Conservation (phyloP, 2,888 invertebrate genomes). For the Amphimallon solstitiale region DNA sequence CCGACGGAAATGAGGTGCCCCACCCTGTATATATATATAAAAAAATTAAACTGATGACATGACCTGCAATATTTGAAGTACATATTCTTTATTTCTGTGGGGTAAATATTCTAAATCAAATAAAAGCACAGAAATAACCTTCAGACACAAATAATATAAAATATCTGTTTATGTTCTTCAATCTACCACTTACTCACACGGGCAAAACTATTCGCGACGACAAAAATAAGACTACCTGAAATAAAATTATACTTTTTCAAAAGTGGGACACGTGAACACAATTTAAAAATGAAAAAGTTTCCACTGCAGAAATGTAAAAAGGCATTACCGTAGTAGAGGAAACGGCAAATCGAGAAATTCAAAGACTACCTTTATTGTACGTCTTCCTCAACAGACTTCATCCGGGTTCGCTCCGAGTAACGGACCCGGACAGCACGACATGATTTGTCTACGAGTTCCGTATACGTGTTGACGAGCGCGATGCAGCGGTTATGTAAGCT, state of each 20-base stretch:
- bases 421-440: conserved; percentile 17
- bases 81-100: too few relatives aligned
- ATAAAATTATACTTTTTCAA: not conserved
- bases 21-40: too few relatives aligned
- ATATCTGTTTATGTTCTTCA: too few relatives aligned
- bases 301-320: conserved; percentile 1
- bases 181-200: too few relatives aligned
- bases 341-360: conserved; percentile 24
- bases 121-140: too few relatives aligned
- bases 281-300: conserved; percentile 7
- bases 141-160: too few relatives aligned
- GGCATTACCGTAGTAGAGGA: not conserved
- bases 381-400: conserved; percentile 21
- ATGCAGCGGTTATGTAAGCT: conserved; percentile 25
- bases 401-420: conserved; percentile 18
- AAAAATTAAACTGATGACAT: too few relatives aligned
- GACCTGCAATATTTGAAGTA: too few relatives aligned
- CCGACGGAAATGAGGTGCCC: too few relatives aligned
- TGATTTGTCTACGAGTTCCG: conserved; percentile 38
- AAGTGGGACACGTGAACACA: not conserved
- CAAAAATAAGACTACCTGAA: too few relatives aligned
- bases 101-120: too few relatives aligned
- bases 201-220: too few relatives aligned
- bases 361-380: conserved; percentile 26
- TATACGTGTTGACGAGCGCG: conserved; percentile 34